Evolutionary conservation across 2,113 vertebrate species (phyloP).

Genomic region (Phylloscopus trochilus): DNA sequence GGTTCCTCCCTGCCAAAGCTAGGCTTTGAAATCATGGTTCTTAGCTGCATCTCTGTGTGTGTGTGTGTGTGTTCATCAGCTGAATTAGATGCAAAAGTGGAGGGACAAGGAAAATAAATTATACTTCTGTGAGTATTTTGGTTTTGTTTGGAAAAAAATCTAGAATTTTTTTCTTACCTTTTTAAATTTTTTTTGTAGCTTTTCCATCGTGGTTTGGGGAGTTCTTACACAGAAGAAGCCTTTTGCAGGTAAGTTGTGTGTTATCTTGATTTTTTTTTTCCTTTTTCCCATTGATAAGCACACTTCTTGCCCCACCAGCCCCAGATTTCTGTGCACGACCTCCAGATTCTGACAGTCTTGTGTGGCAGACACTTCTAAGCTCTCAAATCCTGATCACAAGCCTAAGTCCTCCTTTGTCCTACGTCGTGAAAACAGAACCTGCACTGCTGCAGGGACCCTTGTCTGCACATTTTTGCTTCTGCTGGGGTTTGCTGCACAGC

Average conservation of each 20-base stretch:
- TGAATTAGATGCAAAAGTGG: background rate
- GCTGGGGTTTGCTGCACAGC: background rate
- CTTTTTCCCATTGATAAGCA: background rate
- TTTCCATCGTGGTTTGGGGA: conserved; percentile 95
- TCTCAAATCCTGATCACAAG: background rate
- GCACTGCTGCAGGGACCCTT: background rate
- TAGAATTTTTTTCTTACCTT: background rate
- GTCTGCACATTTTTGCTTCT: background rate
- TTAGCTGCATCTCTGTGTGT: background rate
- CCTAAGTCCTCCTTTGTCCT: background rate
- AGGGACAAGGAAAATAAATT: background rate
- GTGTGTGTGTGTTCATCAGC: background rate
- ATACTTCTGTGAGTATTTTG: background rate
- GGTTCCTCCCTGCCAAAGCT: background rate
- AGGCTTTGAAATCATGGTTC: background rate
- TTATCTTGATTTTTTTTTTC: background rate
- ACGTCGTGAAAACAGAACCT: background rate
- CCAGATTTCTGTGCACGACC: background rate
- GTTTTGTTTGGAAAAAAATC: background rate
- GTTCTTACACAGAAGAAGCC: conserved; percentile 96
- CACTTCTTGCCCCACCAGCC: accelerated
- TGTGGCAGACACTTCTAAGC: background rate
- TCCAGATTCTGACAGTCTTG: background rate
- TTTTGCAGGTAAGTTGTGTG: conserved; percentile 84
- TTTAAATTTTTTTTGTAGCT: conserved; percentile 75